A percentile compares a stretch with the other conserved stretches of the same genome.
These are phyloP conservation scores for Amphibalanus amphitrite DNA, from an alignment of 1,140 invertebrate genomes.

Conservation along the genomic window DNA sequence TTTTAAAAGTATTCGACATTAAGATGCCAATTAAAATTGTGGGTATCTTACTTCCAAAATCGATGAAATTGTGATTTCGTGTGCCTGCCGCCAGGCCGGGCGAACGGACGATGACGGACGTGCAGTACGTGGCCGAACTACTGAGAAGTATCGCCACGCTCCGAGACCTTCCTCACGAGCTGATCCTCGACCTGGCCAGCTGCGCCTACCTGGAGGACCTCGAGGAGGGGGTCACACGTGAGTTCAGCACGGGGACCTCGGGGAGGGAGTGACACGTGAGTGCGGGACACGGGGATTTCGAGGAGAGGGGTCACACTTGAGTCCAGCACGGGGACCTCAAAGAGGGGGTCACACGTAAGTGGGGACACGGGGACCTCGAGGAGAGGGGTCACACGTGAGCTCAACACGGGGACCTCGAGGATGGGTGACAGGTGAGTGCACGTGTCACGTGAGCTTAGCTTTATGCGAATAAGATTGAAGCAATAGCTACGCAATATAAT, in stretches of 20 bases:
- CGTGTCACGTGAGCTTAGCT: too few species aligned
- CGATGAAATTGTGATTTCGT: conserved; percentile 13
- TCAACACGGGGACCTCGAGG: too few species aligned
- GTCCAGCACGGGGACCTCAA: too few species aligned
- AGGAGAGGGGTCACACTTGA: conserved; percentile 59
- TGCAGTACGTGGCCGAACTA: conserved; percentile 32
- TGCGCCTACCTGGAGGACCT: conserved; percentile 56
- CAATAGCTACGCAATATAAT: too few species aligned
- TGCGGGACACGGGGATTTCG: conserved; percentile 60
- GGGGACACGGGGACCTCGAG: conserved; percentile 59
- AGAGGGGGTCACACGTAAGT: conserved; percentile 59
- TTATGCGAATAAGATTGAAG: too few species aligned
- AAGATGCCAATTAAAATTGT: too few species aligned
- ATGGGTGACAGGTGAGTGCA: too few species aligned
- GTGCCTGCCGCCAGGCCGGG: conserved; percentile 39
- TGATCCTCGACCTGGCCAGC: conserved; percentile 53
- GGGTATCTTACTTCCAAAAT: too few species aligned
- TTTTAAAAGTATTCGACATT: too few species aligned
- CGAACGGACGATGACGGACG: conserved; percentile 49
- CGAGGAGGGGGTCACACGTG: conserved; percentile 57
- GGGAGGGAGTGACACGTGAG: conserved; percentile 56
- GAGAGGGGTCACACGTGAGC: conserved; percentile 60
- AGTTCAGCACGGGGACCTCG: too few species aligned
- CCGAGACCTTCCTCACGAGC: conserved; percentile 44
- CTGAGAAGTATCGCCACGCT: conserved; percentile 37